These are phyloP conservation scores for Drosophila malerkotliana DNA, from an alignment of 1,140 invertebrate genomes.

Conservation along the genomic window DNA sequence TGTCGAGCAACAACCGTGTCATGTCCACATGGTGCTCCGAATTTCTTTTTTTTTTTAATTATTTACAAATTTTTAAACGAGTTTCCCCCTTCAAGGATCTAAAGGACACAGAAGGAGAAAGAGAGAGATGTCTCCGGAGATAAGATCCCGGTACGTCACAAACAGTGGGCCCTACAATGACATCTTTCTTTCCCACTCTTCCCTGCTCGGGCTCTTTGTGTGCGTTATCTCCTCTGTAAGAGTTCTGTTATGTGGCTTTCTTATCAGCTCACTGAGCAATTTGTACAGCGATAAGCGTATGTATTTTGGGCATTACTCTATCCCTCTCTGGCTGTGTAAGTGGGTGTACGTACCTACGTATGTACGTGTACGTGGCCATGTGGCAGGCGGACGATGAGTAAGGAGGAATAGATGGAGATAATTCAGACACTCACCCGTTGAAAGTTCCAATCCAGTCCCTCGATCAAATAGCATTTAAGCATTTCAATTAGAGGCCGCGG, in stretches of 20 bases:
- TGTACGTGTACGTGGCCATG: slow-evolving; percentile 55
- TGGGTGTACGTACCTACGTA: background rate
- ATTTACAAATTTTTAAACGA: background rate
- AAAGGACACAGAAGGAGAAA: slow-evolving; percentile 2
- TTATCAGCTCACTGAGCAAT: slow-evolving; percentile 62
- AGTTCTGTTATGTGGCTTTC: slow-evolving; percentile 45
- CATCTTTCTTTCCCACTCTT: slow-evolving; percentile 12
- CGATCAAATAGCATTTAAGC: slow-evolving; percentile 63
- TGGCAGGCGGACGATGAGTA: slow-evolving; percentile 43
- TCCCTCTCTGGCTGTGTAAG: slow-evolving; percentile 38
- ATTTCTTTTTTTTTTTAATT: background rate
- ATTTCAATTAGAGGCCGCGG: slow-evolving; percentile 72
- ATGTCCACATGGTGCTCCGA: background rate
- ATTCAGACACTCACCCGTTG: slow-evolving; percentile 40
- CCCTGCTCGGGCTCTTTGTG: slow-evolving; percentile 3
- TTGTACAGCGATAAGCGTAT: slow-evolving; percentile 69
- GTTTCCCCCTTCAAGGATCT: background rate
- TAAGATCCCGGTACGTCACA: slow-evolving; percentile 27
- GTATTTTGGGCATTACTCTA: slow-evolving; percentile 72
- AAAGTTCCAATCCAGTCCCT: slow-evolving; percentile 19
- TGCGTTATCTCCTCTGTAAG: slow-evolving; percentile 23
- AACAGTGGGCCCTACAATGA: slow-evolving; percentile 27
- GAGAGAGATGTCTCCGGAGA: slow-evolving; percentile 22
- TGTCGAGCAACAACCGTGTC: background rate
- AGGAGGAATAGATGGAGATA: slow-evolving; percentile 5